phyloP scores from a whole-genome alignment of 2,888 invertebrate genomes.

The Nyleta sp. region DNA sequence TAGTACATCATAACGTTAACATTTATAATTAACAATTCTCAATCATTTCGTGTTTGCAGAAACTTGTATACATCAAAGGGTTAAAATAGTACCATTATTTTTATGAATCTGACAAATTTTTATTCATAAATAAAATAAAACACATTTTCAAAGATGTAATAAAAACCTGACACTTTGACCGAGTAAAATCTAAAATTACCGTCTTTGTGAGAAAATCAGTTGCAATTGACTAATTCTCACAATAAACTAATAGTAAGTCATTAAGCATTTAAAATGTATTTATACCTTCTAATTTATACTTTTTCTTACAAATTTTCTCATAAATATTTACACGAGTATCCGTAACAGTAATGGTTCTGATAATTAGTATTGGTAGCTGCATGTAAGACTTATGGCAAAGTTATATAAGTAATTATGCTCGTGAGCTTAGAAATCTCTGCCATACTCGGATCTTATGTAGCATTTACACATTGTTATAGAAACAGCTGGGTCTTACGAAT shows the following conservation, averaged over 20 bases:
- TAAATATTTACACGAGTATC: slow-evolving; percentile 42
- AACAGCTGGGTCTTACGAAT: slow-evolving; percentile 52
- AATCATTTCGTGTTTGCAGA: too few relatives aligned
- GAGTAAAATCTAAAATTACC: background rate
- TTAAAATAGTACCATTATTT: too few relatives aligned
- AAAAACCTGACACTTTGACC: too few relatives aligned
- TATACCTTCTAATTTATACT: slow-evolving; percentile 23
- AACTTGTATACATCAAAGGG: too few relatives aligned
- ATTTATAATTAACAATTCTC: too few relatives aligned
- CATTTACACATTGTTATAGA: slow-evolving; percentile 58
- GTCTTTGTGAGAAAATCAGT: slow-evolving; percentile 18
- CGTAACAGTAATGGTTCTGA: slow-evolving; percentile 23
- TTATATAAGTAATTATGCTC: slow-evolving; percentile 59
- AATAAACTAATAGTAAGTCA: slow-evolving; percentile 11
- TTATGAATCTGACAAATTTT: too few relatives aligned
- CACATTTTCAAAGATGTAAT: too few relatives aligned
- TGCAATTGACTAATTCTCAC: slow-evolving; percentile 28
- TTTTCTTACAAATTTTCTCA: slow-evolving; percentile 39
- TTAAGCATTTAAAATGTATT: slow-evolving; percentile 23
- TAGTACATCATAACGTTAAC: too few relatives aligned
- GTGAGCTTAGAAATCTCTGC: slow-evolving; percentile 56
- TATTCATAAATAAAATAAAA: too few relatives aligned
- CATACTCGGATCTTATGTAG: slow-evolving; percentile 31
- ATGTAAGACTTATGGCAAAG: slow-evolving; percentile 44
- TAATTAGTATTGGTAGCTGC: slow-evolving; percentile 46